Evolutionary conservation across 1,140 invertebrate genomes (phyloP).

Genomic region (Hycleus phaleratus): DNA sequence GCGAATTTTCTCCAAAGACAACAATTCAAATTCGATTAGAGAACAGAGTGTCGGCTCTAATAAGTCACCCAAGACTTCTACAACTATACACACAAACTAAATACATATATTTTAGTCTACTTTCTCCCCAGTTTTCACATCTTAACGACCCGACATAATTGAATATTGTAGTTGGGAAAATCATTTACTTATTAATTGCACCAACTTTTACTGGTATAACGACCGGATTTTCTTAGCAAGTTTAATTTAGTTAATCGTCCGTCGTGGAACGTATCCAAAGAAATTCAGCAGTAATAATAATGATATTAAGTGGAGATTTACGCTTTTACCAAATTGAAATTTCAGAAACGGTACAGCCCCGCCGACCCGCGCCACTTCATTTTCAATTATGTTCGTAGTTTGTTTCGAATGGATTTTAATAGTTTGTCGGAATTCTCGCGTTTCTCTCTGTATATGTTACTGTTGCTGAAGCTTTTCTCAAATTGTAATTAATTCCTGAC

Average conservation of each 20-base stretch:
- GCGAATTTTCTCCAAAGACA: no score
- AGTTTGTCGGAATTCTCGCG: no score
- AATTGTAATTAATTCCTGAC: no score
- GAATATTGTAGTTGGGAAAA: constrained; percentile 13
- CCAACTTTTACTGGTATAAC: neutral
- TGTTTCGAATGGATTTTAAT: constrained; percentile 2
- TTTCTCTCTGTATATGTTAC: no score
- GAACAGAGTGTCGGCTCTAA: no score
- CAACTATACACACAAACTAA: no score
- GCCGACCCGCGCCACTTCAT: constrained; percentile 3
- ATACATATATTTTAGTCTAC: no score
- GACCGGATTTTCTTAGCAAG: constrained; percentile 18
- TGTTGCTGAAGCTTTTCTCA: no score
- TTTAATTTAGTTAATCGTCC: constrained; percentile 21
- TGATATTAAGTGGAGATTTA: constrained; percentile 20
- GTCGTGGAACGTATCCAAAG: constrained; percentile 7
- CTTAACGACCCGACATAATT: constrained; percentile 7
- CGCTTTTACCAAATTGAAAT: constrained; percentile 20
- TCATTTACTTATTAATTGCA: constrained; percentile 17
- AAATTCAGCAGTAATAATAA: constrained; percentile 20
- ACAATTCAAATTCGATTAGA: no score
- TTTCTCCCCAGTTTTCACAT: neutral
- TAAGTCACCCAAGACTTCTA: no score
- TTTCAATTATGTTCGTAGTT: constrained; percentile 18
- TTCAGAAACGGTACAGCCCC: constrained; percentile 1